Conservation (phyloP, 2,113 vertebrate genomes). For the Plecturocebus donacophilus region DNA sequence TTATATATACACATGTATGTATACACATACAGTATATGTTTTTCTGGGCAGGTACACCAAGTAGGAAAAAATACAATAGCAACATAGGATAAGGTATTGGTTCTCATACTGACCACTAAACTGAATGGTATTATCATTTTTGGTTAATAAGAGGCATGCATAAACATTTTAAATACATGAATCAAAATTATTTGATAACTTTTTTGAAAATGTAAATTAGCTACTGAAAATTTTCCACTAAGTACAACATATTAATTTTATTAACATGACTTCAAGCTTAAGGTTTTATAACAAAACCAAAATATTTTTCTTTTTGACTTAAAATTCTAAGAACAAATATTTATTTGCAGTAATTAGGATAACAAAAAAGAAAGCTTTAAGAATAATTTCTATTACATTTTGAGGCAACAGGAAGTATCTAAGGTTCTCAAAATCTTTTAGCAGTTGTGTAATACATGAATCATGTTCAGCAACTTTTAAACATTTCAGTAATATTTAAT, state of each 20-base stretch:
- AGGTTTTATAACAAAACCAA: slow-evolving; percentile 35
- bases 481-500: slow-evolving; percentile 48
- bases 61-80: slow-evolving; percentile 27
- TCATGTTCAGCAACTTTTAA: slow-evolving; percentile 55
- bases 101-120: slow-evolving; percentile 27
- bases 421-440: slow-evolving; percentile 39
- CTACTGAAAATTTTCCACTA: slow-evolving; percentile 33
- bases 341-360: slow-evolving; percentile 46
- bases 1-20: not conserved
- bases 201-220: slow-evolving; percentile 51
- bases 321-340: slow-evolving; percentile 42
- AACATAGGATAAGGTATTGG: slow-evolving; percentile 23
- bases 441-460: not conserved
- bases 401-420: slow-evolving; percentile 44
- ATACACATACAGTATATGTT: not conserved
- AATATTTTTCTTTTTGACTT: not conserved
- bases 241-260: slow-evolving; percentile 29
- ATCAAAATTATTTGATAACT: slow-evolving; percentile 34
- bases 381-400: slow-evolving; percentile 50
- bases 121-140: slow-evolving; percentile 19
- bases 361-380: slow-evolving; percentile 39
- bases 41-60: slow-evolving; percentile 65
- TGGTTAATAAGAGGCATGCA: slow-evolving; percentile 53
- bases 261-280: slow-evolving; percentile 37
- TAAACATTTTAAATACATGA: slow-evolving; percentile 54